Evolutionary conservation across 2,113 vertebrate species (phyloP), one percentile per base, ranked within the genome.

Genomic region (Haemorhous mexicanus): DNA sequence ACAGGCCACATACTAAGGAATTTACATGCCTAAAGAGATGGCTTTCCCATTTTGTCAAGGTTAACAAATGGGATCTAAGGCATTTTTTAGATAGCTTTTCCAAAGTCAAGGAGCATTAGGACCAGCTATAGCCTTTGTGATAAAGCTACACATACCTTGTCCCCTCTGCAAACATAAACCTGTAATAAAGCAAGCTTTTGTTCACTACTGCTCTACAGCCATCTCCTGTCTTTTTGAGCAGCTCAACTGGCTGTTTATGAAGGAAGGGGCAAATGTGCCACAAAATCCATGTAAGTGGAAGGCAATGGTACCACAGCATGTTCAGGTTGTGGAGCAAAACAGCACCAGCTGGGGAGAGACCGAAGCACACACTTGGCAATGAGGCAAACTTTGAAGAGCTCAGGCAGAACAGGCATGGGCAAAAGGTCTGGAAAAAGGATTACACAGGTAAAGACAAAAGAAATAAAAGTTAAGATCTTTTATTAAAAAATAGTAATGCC

Each of bases 1-100:
- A 41, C 20, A 80, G 49, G 32, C 44, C 26, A 59, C 32, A 53
- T 46, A 50, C 20, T 35, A 16, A 69, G 28, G 37, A 82, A 84
- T 18, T n/a, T 55, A 9, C 3, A 0, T 41, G 27, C 26, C 59
- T 58, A 41, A 0, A 3, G 12, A 76, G 16, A 39, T 19, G 24
- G 39, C 27, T 43, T 47, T 75, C 35, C 30, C 33, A 33, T 55
- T 75, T 63, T 64, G 20, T 33, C 49, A 55, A 32, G 27, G 47
- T 49, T 90, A 70, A 84, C 22, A 50, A 37, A 62, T 1, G 7
- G 49, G 5, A 5, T 11, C 84, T 53, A 76, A 73, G 33, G 24
- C 3, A 78, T 62, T 73, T 43, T 10, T 33, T 33, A 68, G 41
- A 30, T 7, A 62, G 10, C 6, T 68, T 92, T 83, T 61, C 59